These are phyloP conservation scores for Rutpela maculata DNA, from an alignment of 2,888 invertebrate species.

Conservation along the genomic window DNA sequence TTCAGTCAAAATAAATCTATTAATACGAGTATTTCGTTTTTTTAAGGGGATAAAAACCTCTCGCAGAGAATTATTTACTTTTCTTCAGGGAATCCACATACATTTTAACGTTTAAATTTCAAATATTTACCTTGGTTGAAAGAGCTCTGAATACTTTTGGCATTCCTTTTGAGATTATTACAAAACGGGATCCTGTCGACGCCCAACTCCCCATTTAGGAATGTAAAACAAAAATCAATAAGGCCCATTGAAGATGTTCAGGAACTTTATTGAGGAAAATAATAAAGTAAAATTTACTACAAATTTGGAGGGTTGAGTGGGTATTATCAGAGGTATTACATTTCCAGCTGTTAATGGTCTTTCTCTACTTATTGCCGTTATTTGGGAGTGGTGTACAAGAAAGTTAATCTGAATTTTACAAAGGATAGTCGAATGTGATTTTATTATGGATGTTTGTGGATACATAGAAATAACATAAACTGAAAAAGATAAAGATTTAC, in stretches of 20 bases:
- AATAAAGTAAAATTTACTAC: too few relatives aligned
- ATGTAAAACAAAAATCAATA: conserved; percentile 34
- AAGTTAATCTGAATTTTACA: too few relatives aligned
- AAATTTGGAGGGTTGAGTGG: too few relatives aligned
- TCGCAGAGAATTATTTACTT: conserved; percentile 54
- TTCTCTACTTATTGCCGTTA: too few relatives aligned
- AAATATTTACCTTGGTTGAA: conserved; percentile 64
- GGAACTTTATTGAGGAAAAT: neutral
- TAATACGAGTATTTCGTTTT: neutral
- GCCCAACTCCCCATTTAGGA: conserved; percentile 25
- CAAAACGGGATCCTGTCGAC: conserved; percentile 32
- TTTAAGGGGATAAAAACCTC: conserved; percentile 38
- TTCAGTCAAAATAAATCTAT: neutral
- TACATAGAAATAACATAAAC: too few relatives aligned
- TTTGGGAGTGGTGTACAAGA: too few relatives aligned
- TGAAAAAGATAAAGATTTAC: too few relatives aligned
- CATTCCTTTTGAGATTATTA: conserved; percentile 57
- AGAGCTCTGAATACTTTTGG: conserved; percentile 56
- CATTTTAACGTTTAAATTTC: conserved; percentile 63
- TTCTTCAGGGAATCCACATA: conserved; percentile 44
- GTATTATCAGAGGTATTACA: too few relatives aligned
- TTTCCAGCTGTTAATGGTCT: too few relatives aligned
- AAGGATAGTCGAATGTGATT: too few relatives aligned
- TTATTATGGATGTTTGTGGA: too few relatives aligned
- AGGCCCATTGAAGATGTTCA: conserved; percentile 10